Evolutionary conservation across 2,113 vertebrate genomes (phyloP).

Genomic region (Erpornis zantholeuca): DNA sequence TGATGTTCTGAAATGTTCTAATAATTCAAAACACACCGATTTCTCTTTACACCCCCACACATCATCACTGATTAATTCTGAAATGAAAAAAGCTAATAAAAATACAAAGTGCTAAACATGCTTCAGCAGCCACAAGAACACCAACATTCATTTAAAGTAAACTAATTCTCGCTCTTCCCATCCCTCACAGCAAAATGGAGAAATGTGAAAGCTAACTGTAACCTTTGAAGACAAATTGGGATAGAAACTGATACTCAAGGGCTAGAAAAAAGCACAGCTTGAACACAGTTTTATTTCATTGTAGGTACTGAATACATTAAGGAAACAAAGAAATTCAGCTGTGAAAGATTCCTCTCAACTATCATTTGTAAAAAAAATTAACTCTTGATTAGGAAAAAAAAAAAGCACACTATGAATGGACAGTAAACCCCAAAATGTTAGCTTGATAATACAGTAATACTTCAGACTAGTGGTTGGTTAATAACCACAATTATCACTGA

Average conservation of each 20-base stretch:
- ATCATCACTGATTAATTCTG: neutral
- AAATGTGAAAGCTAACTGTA: neutral
- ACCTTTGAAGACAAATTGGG: neutral
- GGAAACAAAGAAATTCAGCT: neutral
- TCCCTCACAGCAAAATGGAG: neutral
- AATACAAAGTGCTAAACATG: neutral
- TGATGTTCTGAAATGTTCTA: neutral
- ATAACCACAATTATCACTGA: neutral
- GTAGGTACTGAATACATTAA: neutral
- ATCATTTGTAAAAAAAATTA: neutral
- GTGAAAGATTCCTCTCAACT: neutral
- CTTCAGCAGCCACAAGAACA: neutral
- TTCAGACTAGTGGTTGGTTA: neutral
- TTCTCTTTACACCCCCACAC: neutral
- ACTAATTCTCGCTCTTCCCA: neutral
- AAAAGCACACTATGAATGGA: neutral
- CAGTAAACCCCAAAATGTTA: neutral
- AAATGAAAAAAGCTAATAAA: conserved; percentile 22
- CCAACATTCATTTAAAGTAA: neutral
- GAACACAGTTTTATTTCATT: neutral
- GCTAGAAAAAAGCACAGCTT: neutral
- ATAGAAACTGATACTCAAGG: neutral
- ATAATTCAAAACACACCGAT: neutral
- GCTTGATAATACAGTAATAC: neutral
- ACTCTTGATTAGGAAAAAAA: neutral